Evolutionary conservation across 2,113 vertebrate genomes (phyloP).

Genomic region (Rynchops niger): DNA sequence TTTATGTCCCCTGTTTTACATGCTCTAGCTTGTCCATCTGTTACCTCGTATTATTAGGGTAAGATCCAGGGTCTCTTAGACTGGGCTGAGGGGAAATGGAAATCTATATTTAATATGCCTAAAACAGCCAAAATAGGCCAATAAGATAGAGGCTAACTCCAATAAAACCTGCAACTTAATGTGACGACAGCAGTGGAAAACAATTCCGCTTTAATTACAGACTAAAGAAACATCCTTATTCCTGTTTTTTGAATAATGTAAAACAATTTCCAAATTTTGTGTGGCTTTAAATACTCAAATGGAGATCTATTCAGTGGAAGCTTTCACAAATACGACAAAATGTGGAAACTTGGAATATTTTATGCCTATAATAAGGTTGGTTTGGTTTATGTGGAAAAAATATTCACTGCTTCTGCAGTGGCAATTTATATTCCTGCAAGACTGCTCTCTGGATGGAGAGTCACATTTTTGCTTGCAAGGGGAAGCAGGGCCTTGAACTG

Average conservation of each 20-base stretch:
- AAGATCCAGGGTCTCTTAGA: not conserved
- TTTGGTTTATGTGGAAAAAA: not conserved
- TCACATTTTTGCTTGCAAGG: not conserved
- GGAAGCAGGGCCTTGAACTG: not conserved
- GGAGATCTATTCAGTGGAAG: not conserved
- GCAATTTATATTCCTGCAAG: not conserved
- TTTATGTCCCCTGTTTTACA: not conserved
- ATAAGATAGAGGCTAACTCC: not conserved
- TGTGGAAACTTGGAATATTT: not conserved
- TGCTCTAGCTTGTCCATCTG: not conserved
- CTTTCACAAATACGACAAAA: not conserved
- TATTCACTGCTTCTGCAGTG: not conserved
- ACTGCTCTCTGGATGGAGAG: not conserved
- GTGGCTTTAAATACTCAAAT: not conserved
- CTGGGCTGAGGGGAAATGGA: not conserved
- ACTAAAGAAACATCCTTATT: not conserved
- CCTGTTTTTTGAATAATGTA: not conserved
- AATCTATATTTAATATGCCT: not conserved
- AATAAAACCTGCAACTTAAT: not conserved
- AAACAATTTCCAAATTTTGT: not conserved
- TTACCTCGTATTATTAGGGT: not conserved
- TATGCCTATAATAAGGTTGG: not conserved
- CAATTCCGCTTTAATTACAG: not conserved
- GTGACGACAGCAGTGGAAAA: not conserved
- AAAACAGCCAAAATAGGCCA: not conserved